phyloP scores from a whole-genome alignment of 2,888 invertebrate species.

The Dicycla oo region DNA sequence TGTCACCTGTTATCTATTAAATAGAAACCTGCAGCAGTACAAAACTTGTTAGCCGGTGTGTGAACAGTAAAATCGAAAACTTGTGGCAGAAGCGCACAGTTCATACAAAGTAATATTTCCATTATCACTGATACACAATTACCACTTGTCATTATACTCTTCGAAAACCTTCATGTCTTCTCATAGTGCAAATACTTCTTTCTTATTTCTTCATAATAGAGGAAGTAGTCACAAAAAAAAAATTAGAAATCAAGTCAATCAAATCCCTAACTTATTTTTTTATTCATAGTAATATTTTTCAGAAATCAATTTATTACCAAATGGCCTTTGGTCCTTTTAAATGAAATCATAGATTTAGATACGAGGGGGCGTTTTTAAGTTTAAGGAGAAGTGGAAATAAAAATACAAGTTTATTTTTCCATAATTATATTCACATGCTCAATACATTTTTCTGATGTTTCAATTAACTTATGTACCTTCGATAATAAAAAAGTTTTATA shows the following conservation, averaged over 20 bases:
- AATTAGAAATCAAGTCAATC: constrained; percentile 25
- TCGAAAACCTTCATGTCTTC: constrained; percentile 17
- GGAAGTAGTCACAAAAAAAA: constrained; percentile 47
- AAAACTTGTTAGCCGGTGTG: constrained; percentile 43
- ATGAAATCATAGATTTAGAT: constrained; percentile 65
- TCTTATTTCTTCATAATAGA: constrained; percentile 23
- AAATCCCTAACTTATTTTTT: constrained; percentile 47
- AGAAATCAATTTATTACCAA: constrained; percentile 59
- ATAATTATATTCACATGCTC: no score
- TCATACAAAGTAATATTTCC: constrained; percentile 4
- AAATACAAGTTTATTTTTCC: no score
- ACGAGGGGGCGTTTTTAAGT: no score
- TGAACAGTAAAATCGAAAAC: constrained; percentile 6
- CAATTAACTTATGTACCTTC: no score
- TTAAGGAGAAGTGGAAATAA: no score
- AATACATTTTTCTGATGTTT: no score
- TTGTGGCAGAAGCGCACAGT: background rate
- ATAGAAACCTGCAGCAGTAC: constrained; percentile 52
- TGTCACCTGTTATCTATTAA: constrained; percentile 27
- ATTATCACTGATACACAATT: constrained; percentile 13
- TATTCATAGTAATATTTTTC: constrained; percentile 47
- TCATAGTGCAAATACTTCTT: constrained; percentile 32
- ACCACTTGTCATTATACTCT: constrained; percentile 17
- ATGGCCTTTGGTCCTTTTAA: constrained; percentile 62
- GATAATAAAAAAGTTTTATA: no score